Conservation (phyloP, 2,797 vertebrate species). For the Cryptoblepharus egeriae region DNA sequence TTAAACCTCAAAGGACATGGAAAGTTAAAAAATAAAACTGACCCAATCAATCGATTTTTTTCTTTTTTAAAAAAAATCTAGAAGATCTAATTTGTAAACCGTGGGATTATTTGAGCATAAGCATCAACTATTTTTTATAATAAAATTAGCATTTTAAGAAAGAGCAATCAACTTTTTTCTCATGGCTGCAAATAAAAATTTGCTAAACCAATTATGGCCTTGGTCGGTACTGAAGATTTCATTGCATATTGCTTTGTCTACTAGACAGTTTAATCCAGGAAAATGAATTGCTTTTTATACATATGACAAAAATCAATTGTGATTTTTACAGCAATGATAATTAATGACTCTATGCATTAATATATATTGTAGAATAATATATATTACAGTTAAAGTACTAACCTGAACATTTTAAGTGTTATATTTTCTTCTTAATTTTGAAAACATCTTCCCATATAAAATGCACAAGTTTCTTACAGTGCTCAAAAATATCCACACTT, state of each 20-base stretch:
- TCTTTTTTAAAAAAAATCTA: background rate
- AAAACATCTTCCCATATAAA: slow-evolving; percentile 73
- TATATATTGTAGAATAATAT: slow-evolving; percentile 32
- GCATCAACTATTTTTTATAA: background rate
- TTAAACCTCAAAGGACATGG: background rate
- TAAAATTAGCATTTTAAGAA: background rate
- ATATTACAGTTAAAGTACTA: slow-evolving; percentile 16
- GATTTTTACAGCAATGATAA: slow-evolving; percentile 42
- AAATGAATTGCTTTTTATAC: slow-evolving; percentile 37
- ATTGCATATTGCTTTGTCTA: slow-evolving; percentile 29
- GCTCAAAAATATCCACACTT: slow-evolving; percentile 82
- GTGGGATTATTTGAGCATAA: background rate
- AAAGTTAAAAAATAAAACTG: background rate
- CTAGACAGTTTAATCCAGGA: slow-evolving; percentile 31
- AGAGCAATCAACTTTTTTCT: background rate
- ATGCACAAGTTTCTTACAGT: slow-evolving; percentile 75
- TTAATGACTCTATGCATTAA: slow-evolving; percentile 39
- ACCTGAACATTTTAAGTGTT: slow-evolving; percentile 43
- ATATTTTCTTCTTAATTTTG: slow-evolving; percentile 60
- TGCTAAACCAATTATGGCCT: background rate
- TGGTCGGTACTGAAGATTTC: slow-evolving; percentile 20
- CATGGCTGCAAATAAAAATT: slow-evolving; percentile 8
- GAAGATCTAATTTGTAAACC: background rate
- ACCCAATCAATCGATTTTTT: background rate
- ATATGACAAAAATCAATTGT: slow-evolving; percentile 55